phyloP scores from a whole-genome alignment of 2,797 vertebrate species.

The Tarsius wallacei region DNA sequence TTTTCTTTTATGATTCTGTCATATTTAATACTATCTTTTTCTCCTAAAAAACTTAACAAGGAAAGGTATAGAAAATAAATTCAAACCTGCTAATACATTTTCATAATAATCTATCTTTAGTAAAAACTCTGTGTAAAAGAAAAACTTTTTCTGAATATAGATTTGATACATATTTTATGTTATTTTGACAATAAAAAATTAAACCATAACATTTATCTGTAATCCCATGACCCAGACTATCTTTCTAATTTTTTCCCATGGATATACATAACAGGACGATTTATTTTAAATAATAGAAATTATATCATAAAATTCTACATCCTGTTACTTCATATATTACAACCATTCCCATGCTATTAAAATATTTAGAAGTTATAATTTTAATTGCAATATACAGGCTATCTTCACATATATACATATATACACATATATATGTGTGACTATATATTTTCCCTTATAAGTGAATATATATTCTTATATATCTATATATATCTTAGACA shows the following conservation, averaged over 20 bases:
- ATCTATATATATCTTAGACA: not conserved
- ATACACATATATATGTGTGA: not conserved
- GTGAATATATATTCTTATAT: no score
- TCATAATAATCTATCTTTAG: not conserved
- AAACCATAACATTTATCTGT: not conserved
- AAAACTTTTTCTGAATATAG: not conserved
- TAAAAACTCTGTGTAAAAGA: not conserved
- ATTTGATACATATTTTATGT: not conserved
- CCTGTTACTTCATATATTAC: not conserved
- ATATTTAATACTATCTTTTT: not conserved
- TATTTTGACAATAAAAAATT: not conserved
- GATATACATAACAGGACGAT: not conserved
- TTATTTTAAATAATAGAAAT: not conserved
- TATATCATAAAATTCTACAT: not conserved
- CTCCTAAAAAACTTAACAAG: not conserved
- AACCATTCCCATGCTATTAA: not conserved
- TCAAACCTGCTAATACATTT: not conserved
- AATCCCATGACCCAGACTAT: not conserved
- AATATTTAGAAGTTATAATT: not conserved
- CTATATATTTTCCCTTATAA: no score
- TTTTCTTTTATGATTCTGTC: not conserved
- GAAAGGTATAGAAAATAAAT: not conserved
- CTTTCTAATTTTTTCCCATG: not conserved
- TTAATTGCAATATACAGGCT: not conserved
- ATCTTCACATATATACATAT: not conserved